Evolutionary conservation across 2,888 invertebrate species (phyloP), one percentile per base, ranked within the genome.

Genomic region (Drosophila ustulata): DNA sequence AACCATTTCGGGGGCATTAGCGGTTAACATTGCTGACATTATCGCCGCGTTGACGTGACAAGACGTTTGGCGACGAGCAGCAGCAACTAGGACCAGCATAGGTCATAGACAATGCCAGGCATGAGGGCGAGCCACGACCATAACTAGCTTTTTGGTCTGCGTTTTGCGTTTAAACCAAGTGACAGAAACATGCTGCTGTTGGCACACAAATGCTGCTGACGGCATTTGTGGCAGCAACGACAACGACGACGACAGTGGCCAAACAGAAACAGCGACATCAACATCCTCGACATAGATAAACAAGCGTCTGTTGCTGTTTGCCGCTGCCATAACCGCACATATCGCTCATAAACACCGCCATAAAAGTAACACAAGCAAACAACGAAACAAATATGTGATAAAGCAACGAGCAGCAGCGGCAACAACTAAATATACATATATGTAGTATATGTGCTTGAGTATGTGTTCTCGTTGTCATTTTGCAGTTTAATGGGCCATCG

Each of bases 311-410:
- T 50, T 73, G 53, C 39, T 59, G 57, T 39, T 52, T 66, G 78
- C 52, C 49, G 68, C 65, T 63, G 68, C 63, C 69, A 78, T 78
- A 76, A 80, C 80, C 84, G 72, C 84, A 83, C 55, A 85, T 80
- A 84, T 85, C 73, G 85, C 80, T 75, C 83, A 85, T 84, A 84
- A 84, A 81, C 83, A 75, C 66, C 39, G 78, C 66, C 80, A 84
- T 84, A 85, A 84, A 84, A 85, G 77, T 69, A 68, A 81, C 70
- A 47, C 80, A 71, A 77, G 72, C 82, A 78, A 69, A 71, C 78
- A 68, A 32, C 70, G 55, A 67, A 75, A 77, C 79, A 85, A 83
- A 81, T 75, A 81, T 83, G 83, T 71, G 85, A 83, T 81, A 85
- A 85, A 80, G 63, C 18, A 69, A 49, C 37, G 37, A 50, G 39